A percentile compares a stretch with the other conserved stretches of the same genome.
phyloP scores from a whole-genome alignment of 1,140 invertebrate species.

The Nasonia longicornis region DNA sequence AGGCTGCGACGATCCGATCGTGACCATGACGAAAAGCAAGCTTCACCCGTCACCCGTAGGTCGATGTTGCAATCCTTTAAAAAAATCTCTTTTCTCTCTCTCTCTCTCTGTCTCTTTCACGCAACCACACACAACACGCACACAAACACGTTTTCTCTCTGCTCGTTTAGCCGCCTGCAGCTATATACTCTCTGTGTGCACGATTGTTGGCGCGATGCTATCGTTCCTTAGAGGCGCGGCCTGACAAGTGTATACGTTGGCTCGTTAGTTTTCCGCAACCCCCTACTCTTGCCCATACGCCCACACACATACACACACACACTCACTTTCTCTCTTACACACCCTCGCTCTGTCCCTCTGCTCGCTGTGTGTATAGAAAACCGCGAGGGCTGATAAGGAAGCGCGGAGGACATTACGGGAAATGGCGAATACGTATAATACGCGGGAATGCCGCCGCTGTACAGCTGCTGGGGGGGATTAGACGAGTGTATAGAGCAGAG shows the following conservation, averaged over 20 bases:
- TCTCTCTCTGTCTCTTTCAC: not conserved
- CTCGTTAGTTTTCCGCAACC: slow-evolving; percentile 37
- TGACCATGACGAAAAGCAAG: slow-evolving; percentile 24
- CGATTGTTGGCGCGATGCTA: slow-evolving; percentile 62
- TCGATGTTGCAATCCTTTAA: slow-evolving; percentile 44
- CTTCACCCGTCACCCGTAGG: slow-evolving; percentile 38
- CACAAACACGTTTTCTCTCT: slow-evolving; percentile 46
- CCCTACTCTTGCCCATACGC: not conserved
- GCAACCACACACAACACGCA: not conserved
- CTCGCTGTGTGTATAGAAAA: not conserved
- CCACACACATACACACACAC: not conserved
- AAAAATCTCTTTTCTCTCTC: slow-evolving; percentile 18
- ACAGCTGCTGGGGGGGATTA: slow-evolving; percentile 18
- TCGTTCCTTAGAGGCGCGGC: slow-evolving; percentile 51
- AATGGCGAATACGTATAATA: slow-evolving; percentile 26
- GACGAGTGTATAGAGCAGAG: not conserved
- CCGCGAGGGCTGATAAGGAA: slow-evolving; percentile 38
- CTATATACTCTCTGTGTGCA: slow-evolving; percentile 56
- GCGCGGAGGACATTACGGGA: slow-evolving; percentile 13
- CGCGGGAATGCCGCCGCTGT: not conserved
- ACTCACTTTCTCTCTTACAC: not conserved
- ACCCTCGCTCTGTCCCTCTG: not conserved
- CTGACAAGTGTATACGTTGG: slow-evolving; percentile 36
- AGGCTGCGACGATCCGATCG: slow-evolving; percentile 3
- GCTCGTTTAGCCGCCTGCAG: slow-evolving; percentile 64